Percentiles rank a stretch among this genome's conserved stretches.
Evolutionary conservation across 1,140 invertebrate genomes (phyloP).

Genomic region (Ganaspis sp.): DNA sequence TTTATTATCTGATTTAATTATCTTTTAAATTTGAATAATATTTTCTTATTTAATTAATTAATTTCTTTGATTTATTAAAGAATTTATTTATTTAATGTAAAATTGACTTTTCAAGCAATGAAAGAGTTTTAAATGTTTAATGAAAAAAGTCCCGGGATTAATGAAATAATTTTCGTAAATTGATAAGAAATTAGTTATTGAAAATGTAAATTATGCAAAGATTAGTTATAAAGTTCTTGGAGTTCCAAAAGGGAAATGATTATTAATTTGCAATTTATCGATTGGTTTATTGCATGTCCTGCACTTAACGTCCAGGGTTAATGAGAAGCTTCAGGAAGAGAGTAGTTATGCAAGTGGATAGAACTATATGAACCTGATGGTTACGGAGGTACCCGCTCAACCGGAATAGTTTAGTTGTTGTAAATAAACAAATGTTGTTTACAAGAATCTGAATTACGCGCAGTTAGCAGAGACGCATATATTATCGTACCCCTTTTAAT

Average conservation of each 20-base stretch:
- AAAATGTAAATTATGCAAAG: neutral
- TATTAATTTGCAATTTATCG: conserved; percentile 11
- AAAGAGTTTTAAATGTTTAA: no score
- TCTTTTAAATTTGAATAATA: no score
- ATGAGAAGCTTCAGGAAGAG: conserved; percentile 14
- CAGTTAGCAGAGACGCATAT: neutral
- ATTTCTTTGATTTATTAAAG: no score
- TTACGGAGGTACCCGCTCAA: neutral
- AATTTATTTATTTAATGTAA: no score
- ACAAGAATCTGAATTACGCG: conserved; percentile 1
- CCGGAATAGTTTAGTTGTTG: neutral
- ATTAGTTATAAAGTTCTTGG: neutral
- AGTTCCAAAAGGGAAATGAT: neutral
- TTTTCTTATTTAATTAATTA: no score
- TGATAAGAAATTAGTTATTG: no score
- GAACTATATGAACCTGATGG: conserved; percentile 16
- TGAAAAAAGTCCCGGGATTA: no score
- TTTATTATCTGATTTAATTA: no score
- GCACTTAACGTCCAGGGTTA: conserved; percentile 26
- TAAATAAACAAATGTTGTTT: conserved; percentile 3
- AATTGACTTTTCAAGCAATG: no score
- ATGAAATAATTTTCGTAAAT: no score
- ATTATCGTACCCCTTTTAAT: neutral
- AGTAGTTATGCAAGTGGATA: conserved; percentile 8
- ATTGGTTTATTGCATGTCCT: conserved; percentile 2